Evolutionary conservation across 1,140 invertebrate species (phyloP), one percentile per base, ranked within the genome.

Genomic region (Zaprionus ghesquierei): DNA sequence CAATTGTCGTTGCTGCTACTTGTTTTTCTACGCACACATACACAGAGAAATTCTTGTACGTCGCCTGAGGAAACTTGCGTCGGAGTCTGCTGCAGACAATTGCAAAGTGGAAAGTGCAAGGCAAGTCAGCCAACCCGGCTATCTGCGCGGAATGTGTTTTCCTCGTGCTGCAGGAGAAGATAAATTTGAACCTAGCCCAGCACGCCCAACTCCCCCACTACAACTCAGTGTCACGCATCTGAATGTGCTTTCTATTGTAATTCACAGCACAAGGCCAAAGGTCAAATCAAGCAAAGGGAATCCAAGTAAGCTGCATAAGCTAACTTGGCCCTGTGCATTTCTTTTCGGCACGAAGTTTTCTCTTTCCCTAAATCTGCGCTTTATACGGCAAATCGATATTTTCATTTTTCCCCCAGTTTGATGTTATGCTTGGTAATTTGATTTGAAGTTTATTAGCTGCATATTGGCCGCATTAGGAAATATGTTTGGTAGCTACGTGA

Each of bases 351-450:
- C 15, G 6, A 27, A 27, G 31, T 35, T 31, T 8, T 31, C 20
- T 23, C 23, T 31, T 8, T 31, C 20, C 18, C 23, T 41, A 12
- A 50, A 50, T 46, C 15, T 25, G 41, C 10, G 23, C 38, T 33
- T 27, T 3, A 23, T 13, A 10, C 8, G 22, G 29, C 5, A 5
- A 62, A 62, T 50, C 46, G 46, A 62, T 46, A 49, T 41, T 25
- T 63, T 12, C 33, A 25, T 41, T 15, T 50, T 15, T 63, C 31
- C 31, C 31, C 25, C 27, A 33, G 49, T 54, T 56, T 38, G 35
- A 56, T 41, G 68, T 75, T 61, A 72, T 46, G 66, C 25, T 55
- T 46, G 46, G 76, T 80, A 77, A 84, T 84, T 85, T 73, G 77
- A 80, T 85, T 76, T 75, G 35, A 50, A 59, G 70, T 62, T 64